Evolutionary conservation across 1,140 invertebrate genomes (phyloP).

Genomic region (Armadillidium nasatum): DNA sequence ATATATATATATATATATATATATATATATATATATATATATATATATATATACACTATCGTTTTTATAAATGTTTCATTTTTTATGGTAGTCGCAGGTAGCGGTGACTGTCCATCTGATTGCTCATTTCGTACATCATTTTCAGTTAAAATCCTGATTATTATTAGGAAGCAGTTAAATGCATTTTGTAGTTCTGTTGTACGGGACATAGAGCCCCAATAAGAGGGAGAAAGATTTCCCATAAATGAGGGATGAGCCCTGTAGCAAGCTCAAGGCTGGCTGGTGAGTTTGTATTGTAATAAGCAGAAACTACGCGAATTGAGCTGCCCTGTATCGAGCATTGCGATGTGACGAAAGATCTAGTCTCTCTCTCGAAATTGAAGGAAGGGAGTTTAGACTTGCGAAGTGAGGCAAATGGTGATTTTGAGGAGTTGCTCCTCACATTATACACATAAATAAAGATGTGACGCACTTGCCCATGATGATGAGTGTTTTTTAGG

Average conservation of each 20-base stretch:
- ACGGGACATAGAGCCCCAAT: background rate
- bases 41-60: too few relatives aligned
- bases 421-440: background rate
- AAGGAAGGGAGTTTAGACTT: slow-evolving; percentile 6
- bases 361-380: background rate
- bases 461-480: too few relatives aligned
- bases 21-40: too few relatives aligned
- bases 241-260: background rate
- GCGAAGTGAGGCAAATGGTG: background rate
- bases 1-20: too few relatives aligned
- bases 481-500: too few relatives aligned
- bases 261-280: slow-evolving; percentile 1
- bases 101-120: too few relatives aligned
- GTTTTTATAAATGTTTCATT: too few relatives aligned
- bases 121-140: too few relatives aligned
- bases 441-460: background rate
- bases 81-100: too few relatives aligned
- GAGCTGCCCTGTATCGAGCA: too few relatives aligned
- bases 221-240: too few relatives aligned
- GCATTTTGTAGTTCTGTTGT: background rate
- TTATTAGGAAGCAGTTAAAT: slow-evolving; percentile 1
- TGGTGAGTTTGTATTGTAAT: background rate
- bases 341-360: slow-evolving; percentile 1
- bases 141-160: background rate
- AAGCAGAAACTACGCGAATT: too few relatives aligned